Conservation (phyloP, 2,888 invertebrate genomes). For the Cyaniris semiargus region DNA sequence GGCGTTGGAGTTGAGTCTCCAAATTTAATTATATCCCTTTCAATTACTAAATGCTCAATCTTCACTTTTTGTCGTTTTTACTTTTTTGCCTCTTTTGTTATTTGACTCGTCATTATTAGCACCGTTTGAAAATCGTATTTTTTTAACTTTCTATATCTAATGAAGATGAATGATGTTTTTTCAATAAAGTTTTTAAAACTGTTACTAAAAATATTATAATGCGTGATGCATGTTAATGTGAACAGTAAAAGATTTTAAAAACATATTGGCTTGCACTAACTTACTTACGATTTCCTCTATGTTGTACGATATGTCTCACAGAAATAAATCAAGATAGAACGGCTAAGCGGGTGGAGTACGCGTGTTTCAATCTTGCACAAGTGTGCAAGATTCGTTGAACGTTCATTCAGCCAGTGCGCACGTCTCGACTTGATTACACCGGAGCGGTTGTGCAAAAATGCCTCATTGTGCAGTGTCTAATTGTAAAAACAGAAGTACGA, state of each 20-base stretch:
- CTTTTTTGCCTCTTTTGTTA: not conserved
- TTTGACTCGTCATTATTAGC: not conserved
- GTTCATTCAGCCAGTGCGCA: no score
- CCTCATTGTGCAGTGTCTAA: no score
- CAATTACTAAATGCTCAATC: slow-evolving; percentile 4
- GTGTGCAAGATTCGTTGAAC: no score
- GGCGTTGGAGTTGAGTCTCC: slow-evolving; percentile 2
- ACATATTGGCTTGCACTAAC: not conserved
- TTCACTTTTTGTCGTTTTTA: slow-evolving; percentile 8
- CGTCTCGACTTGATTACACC: no score
- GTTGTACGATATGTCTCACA: not conserved
- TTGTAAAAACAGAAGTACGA: no score
- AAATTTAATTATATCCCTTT: slow-evolving; percentile 15
- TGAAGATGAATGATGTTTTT: not conserved
- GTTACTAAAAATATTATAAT: not conserved
- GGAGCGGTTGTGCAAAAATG: no score
- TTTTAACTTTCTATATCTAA: not conserved
- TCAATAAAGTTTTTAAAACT: not conserved
- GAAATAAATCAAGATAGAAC: no score
- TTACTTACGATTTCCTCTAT: not conserved
- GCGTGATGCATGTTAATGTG: not conserved
- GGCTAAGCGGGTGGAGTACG: no score
- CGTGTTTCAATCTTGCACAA: no score
- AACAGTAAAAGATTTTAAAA: not conserved
- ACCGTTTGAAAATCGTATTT: not conserved